Percentiles rank a stretch among this genome's conserved stretches.
These are phyloP conservation scores for Amitus sp. DNA, from an alignment of 2,888 invertebrate species.

Conservation along the genomic window DNA sequence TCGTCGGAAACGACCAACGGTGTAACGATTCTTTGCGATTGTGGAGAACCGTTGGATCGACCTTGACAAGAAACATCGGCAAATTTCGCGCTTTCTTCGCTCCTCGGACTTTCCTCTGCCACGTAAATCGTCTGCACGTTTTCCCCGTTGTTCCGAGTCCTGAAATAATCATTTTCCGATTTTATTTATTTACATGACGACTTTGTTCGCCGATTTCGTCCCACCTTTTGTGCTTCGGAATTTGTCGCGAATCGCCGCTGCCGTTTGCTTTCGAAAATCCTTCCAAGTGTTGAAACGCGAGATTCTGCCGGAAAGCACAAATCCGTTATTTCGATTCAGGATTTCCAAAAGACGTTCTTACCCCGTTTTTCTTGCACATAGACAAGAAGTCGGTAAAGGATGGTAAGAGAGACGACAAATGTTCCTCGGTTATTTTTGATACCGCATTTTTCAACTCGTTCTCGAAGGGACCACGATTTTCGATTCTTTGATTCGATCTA, in stretches of 20 bases:
- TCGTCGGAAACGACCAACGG: constrained; percentile 39
- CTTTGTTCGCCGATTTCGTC: background rate
- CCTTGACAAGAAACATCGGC: constrained; percentile 44
- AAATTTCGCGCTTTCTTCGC: constrained; percentile 18
- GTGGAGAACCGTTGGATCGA: constrained; percentile 10
- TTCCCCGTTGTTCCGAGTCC: constrained; percentile 30
- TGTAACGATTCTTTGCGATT: background rate
- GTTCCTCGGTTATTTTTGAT: constrained; percentile 43
- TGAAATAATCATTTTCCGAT: constrained; percentile 8
- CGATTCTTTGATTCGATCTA: constrained; percentile 12
- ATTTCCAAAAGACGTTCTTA: constrained; percentile 38
- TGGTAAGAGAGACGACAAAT: constrained; percentile 52
- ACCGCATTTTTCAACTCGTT: constrained; percentile 35
- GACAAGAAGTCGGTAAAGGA: constrained; percentile 55
- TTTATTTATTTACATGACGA: constrained; percentile 14
- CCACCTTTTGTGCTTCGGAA: constrained; percentile 19
- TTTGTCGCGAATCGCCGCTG: background rate
- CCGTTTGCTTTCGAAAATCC: constrained; percentile 24
- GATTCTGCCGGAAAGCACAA: too few species aligned
- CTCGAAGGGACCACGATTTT: constrained; percentile 6
- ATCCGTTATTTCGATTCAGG: too few species aligned
- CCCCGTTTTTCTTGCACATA: constrained; percentile 50
- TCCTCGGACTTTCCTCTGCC: constrained; percentile 30
- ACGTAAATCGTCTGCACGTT: constrained; percentile 51
- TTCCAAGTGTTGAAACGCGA: too few species aligned